Evolutionary conservation across 1,140 invertebrate genomes (phyloP), one percentile per base, ranked within the genome.

Genomic region (Platyura marginata): DNA sequence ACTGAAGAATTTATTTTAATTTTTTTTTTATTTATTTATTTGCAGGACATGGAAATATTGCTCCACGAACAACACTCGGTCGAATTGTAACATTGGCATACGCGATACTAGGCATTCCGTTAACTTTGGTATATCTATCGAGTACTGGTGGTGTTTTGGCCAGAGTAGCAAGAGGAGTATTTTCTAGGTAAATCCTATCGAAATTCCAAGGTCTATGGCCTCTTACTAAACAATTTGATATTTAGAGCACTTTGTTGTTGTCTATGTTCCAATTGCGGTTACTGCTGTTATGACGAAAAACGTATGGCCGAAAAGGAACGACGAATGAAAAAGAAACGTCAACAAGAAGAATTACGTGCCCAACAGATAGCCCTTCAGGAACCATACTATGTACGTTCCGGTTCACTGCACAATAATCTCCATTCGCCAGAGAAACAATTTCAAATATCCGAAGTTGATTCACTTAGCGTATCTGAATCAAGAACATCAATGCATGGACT

Each of bases 51-150:
- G 89, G 89, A 10, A 86, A 86, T 52, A 80, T 91, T 21, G 77
- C 80, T 1, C 86, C 87, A 1, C 71, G 73, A 45, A 81, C 79
- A n/a, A 72, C 78, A 1, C 64, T 81, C 29, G 88, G 88, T 1
- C 81, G 88, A 59, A 70, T 84, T 21, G 77, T 86, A 0, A 91
- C 89, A 3, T 83, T 93, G 57, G 74, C 82, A 6, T 94, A 93
- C 63, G 88, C 88, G 10, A 74, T 81, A 33, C 67, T 93, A 13
- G 89, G 90, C 13, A 92, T 95, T 49, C 91, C 91, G 0, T 61
- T 95, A 45, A 92, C 89, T 46, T 70, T 95, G 32, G 73, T 95
- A 5, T 89, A 89, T 62, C 66, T 89, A 42, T 85, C 81, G 20
- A 84, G 79, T 45, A 79, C 86, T 6, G 84, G 84, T 40, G 81